These are phyloP conservation scores for Molossus alvarezi DNA, from an alignment of 2,797 vertebrate species.

Conservation along the genomic window DNA sequence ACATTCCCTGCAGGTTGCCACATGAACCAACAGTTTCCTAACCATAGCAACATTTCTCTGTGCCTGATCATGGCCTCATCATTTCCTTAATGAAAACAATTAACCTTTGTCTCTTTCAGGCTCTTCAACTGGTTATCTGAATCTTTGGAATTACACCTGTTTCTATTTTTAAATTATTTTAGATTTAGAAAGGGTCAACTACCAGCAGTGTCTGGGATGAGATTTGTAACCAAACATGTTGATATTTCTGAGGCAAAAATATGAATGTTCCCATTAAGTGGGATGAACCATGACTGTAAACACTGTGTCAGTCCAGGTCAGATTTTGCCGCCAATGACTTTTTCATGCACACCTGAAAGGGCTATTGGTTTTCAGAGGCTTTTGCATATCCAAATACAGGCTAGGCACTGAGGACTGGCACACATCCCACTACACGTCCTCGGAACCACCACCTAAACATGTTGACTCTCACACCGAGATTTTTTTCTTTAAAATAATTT, in stretches of 20 bases:
- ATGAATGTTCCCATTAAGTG: neutral
- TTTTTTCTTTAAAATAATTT: neutral
- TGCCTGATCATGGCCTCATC: neutral
- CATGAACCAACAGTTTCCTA: neutral
- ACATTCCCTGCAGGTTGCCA: neutral
- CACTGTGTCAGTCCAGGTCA: neutral
- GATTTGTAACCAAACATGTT: neutral
- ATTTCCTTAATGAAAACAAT: neutral
- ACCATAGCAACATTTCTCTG: neutral
- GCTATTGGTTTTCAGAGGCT: neutral
- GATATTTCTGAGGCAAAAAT: neutral
- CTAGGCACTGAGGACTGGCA: neutral
- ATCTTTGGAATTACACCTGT: neutral
- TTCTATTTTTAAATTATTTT: neutral
- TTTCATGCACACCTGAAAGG: neutral
- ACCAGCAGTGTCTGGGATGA: neutral
- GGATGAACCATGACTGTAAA: neutral
- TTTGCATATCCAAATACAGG: neutral
- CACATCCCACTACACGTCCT: rapidly evolving
- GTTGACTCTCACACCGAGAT: neutral
- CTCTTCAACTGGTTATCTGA: neutral
- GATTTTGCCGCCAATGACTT: neutral
- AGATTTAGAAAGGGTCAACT: neutral
- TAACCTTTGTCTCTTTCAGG: neutral
- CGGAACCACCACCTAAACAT: neutral